Conservation (phyloP, 1,140 invertebrate species). For the Maniola jurtina region DNA sequence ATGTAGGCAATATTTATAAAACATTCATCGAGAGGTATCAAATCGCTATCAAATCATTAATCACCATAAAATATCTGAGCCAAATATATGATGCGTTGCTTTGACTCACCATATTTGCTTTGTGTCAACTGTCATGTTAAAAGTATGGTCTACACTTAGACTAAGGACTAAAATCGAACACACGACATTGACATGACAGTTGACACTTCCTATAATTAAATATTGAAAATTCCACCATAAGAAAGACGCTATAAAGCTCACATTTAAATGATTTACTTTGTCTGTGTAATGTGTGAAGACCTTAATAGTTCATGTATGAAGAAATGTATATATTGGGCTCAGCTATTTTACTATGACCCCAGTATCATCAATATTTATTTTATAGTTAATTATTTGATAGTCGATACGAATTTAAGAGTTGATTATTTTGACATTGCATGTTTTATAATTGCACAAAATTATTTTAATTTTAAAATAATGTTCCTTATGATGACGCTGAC, state of each 20-base stretch:
- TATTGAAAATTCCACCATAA: too few relatives aligned
- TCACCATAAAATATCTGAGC: constrained; percentile 4
- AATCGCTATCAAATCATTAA: neutral
- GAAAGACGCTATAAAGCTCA: too few relatives aligned
- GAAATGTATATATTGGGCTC: constrained; percentile 14
- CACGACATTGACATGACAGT: too few relatives aligned
- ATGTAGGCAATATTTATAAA: constrained; percentile 25
- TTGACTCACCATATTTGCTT: too few relatives aligned
- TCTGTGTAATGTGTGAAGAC: too few relatives aligned
- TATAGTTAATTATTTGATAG: constrained; percentile 1
- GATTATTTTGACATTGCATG: constrained; percentile 4
- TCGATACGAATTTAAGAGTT: constrained; percentile 22
- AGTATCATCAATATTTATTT: neutral
- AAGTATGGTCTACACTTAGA: too few relatives aligned
- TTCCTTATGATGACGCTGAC: constrained; percentile 28
- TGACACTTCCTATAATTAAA: too few relatives aligned
- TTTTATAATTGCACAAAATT: constrained; percentile 38
- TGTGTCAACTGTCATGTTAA: too few relatives aligned
- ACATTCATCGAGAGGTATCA: constrained; percentile 1
- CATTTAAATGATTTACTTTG: too few relatives aligned
- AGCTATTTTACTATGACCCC: constrained; percentile 6
- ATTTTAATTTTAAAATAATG: constrained; percentile 28
- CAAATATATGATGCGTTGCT: constrained; percentile 19
- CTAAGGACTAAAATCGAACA: too few relatives aligned
- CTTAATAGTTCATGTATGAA: too few relatives aligned